phyloP scores from a whole-genome alignment of 2,888 invertebrate genomes.

The Masnerella sp. region DNA sequence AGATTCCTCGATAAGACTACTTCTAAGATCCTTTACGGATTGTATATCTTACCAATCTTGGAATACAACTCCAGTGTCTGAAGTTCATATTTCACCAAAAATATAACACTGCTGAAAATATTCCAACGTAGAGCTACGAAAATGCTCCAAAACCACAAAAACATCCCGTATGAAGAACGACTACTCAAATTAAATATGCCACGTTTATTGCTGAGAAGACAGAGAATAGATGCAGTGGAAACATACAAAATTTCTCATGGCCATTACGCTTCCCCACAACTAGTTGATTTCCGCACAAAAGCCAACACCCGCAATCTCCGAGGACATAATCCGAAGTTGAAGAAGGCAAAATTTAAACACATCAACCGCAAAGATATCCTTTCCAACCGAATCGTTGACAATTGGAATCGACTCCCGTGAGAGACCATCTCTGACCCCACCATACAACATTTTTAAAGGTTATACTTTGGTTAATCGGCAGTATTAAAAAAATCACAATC shows the following conservation, averaged over 20 bases:
- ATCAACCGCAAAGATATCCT: not conserved
- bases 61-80: not conserved
- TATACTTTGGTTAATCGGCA: too few relatives aligned
- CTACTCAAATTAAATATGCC: not conserved
- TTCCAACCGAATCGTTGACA: not conserved
- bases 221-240: not conserved
- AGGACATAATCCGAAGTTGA: conserved; percentile 1
- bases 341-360: not conserved
- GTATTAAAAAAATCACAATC: too few relatives aligned
- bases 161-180: not conserved
- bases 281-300: not conserved
- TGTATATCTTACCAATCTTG: not conserved
- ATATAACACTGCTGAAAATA: not conserved
- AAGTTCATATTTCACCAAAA: not conserved
- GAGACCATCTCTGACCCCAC: too few relatives aligned
- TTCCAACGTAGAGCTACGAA: conserved; percentile 1
- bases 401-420: too few relatives aligned
- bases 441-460: too few relatives aligned
- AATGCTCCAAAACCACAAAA: not conserved
- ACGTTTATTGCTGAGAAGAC: not conserved
- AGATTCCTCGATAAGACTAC: not conserved
- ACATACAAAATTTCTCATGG: not conserved
- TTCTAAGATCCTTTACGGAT: not conserved
- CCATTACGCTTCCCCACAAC: not conserved
- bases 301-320: not conserved